Evolutionary conservation across 2,797 vertebrate genomes (phyloP), one percentile per base, ranked within the genome.

Genomic region (Propithecus deckenii): DNA sequence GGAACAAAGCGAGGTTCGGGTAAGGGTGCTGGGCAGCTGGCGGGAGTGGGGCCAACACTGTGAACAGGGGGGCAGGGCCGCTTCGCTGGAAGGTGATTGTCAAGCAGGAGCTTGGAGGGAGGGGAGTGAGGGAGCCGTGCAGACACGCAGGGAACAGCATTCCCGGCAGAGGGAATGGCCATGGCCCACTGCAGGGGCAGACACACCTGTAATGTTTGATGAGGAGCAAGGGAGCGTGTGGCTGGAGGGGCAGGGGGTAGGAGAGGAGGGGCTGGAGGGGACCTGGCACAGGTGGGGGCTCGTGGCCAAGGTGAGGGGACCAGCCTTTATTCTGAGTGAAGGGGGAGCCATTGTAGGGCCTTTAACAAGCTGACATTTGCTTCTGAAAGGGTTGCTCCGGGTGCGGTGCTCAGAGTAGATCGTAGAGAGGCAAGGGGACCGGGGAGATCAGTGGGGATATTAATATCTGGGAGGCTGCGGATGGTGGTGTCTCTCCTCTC

Each of bases 191-290:
- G 22, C 46, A 2, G 48, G n/a, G 71, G 81, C 46, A 22, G 59
- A 15, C 48, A 2, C 0, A 1, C 11, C 5, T 2, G 28, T 3
- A 1, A 7, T 0, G 20, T 0, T 41, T 5, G 30, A 10, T 0
- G 22, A 32, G 30, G 23, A 2, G 0, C 4, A 15, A 14, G 52
- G 6, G 28, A 32, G 9, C 0, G 15, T 30, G 57, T 22, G 28
- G 38, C 38, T 20, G 57, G 9, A 41, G 35, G 55, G 8, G 55
- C 9, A 22, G 78, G 7, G 35, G 11, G 25, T 10, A 18, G 25
- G 78, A 13, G 28, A 63, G 57, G 2, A 11, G 15, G 15, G 5
- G 23, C 61, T 2, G 0, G 41, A 46, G 0, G 43, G 15, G 43
- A 74, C 17, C 48, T 30, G 32, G 46, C 18, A 32, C 75, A 50